Base-by-base conservation (phyloP, 1,140 invertebrate genomes). In the Cyrtorhinus lividipennis region DNA sequence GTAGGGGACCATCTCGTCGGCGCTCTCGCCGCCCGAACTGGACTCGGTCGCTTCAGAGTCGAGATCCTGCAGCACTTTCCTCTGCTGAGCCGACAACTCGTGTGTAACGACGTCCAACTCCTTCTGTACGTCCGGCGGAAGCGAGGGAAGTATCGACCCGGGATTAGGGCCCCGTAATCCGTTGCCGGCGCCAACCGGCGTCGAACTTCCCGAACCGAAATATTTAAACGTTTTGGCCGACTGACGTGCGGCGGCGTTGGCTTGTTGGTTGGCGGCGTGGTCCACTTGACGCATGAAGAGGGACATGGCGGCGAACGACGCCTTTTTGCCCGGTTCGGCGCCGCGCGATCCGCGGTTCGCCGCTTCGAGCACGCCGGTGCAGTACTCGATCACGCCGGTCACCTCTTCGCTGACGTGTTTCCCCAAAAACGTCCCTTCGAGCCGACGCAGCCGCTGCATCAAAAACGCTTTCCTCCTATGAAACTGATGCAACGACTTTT, bases 41-140 rank as follows among this genome's bases (percentile, higher is more conserved):
- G 90, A 92, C 18, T 86, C 89, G 15, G 93, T 96, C 15, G 88
- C 91, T 77, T 96, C 92, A 18, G 91, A 93, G 75, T 95, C 92
- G 56, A 92, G 75, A 67, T 82, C 81, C 56, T 78, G 75, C 69
- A 90, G 83, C 53, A 90, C 78, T 62, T 86, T 75, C 25, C 80
- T 77, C 62, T 91, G 71, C 72, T 88, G 86, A 0, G 80, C 81
- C 10, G 81, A 74, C 46, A 92, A 74, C 20, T 83, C 79, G 30
- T 86, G 86, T 8, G 83, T 77, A 1, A 86, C 80, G 59, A 79
- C 79, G 64, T 84, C 79, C 38, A 88, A 69, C 65, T 75, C 81
- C 66, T 73, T 74, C 69, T 72, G 78, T 63, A 67, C 72, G 73
- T 64, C 76, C 68, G 61, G 71, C 67, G 45, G 61, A 13, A 64